Percentiles rank a stretch among this genome's conserved stretches.
Evolutionary conservation across 2,888 invertebrate species (phyloP).

Genomic region (Aethes cnicana): DNA sequence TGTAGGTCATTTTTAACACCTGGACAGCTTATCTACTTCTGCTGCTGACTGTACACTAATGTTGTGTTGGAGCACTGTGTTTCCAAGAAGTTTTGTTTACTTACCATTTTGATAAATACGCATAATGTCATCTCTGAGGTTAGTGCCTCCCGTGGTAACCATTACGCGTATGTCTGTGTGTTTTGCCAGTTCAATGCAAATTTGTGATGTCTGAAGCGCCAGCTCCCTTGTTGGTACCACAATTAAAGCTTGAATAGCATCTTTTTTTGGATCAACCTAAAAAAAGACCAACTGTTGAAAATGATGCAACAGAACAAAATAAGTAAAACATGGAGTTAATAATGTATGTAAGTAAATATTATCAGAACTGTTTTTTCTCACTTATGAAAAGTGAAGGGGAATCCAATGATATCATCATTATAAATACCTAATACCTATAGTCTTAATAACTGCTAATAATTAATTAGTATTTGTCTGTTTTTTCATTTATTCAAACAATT

Average conservation of each 20-base stretch:
- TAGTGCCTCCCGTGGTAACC: conserved; percentile 99
- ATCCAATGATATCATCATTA: conserved; percentile 77
- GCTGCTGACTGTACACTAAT: too few relatives aligned
- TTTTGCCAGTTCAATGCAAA: conserved; percentile 99
- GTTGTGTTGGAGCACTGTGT: too few relatives aligned
- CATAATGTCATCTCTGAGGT: conserved; percentile 99
- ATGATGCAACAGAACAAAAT: conserved; percentile 5
- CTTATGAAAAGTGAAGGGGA: conserved; percentile 80
- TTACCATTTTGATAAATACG: conserved; percentile 98
- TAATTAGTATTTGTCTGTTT: too few relatives aligned
- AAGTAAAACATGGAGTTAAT: neutral
- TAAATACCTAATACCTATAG: too few relatives aligned
- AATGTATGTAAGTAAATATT: too few relatives aligned
- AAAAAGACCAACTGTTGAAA: conserved; percentile 32
- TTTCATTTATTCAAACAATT: too few relatives aligned
- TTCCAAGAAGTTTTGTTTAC: too few relatives aligned
- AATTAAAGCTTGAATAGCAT: conserved; percentile 98
- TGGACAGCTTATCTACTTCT: too few relatives aligned
- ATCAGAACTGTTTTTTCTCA: conserved; percentile 62
- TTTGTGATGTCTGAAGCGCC: conserved; percentile 99
- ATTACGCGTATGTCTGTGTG: conserved; percentile 98
- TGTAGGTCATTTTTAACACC: too few relatives aligned
- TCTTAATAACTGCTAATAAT: too few relatives aligned
- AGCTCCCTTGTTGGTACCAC: conserved; percentile 99
- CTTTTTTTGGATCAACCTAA: conserved; percentile 90